Base-by-base conservation (phyloP, 2,797 vertebrate species). In the Coluber constrictor region DNA sequence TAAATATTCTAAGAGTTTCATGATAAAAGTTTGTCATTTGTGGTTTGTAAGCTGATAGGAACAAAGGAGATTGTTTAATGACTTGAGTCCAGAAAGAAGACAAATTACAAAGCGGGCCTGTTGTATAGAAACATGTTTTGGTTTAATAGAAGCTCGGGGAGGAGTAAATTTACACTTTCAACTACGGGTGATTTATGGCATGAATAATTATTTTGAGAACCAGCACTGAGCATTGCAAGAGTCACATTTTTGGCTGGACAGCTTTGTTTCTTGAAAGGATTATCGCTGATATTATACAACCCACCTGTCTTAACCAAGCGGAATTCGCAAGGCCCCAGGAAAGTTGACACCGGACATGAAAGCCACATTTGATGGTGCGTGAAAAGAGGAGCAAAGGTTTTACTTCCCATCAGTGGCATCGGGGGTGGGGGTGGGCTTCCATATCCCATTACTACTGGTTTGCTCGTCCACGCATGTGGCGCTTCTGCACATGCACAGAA, bases 41-140 rank as follows among this genome's bases (percentile, higher is more conserved):
- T 61, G 90, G 29, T 51, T 51, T 1, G 27, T 37, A 32, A 83
- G 16, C 23, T 60, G 56, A 32, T 16, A 5, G 90, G 59, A 86
- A 61, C 15, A 43, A 92, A 47, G 87, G 27, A 61, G 37, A 54
- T 32, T 43, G 13, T 9, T 47, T 70, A 92, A 92, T 32, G 37
- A 87, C 29, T 51, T 8, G 60, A 29, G 43, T 70, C 74, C 94
- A 92, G 91, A 92, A 91, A 56, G 32, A 59, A 93, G 16, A 15
- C 9, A 12, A 20, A 90, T 92, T 92, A 20, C 92, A 18, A 94
- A 90, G 18, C 10, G 60, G 32, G 74, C 1, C 1, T 89, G 4
- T 95, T 94, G 90, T 86, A 2, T 20, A 86, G 90, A 87, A 94
- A 94, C 18, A 70, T 89, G 27, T 94, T 92, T 89, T 56, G 60